Evolutionary conservation across 1,140 invertebrate genomes (phyloP).

Genomic region (Aphelenchoides avenae): DNA sequence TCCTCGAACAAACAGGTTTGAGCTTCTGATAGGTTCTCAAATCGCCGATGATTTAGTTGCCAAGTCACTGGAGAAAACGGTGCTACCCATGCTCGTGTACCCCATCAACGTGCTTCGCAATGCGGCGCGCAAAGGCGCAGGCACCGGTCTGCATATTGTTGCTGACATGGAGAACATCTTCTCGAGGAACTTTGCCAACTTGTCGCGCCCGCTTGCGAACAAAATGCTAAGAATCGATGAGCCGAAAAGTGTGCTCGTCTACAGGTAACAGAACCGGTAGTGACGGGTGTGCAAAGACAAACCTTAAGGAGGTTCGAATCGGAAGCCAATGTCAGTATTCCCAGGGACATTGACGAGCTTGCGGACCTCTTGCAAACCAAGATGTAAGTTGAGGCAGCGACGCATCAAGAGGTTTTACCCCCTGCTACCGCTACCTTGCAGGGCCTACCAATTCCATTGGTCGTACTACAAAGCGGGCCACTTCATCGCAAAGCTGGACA

Average conservation of each 20-base stretch:
- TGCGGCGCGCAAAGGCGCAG: constrained; percentile 13
- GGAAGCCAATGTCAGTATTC: neutral
- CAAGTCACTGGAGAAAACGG: constrained; percentile 1
- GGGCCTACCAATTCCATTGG: constrained; percentile 9
- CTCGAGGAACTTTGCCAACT: constrained; percentile 10
- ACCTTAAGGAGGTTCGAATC: constrained; percentile 18
- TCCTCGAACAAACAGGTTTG: neutral
- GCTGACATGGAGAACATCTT: constrained; percentile 34
- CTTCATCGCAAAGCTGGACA: constrained; percentile 5
- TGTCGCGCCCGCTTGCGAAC: constrained; percentile 2
- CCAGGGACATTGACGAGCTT: constrained; percentile 1
- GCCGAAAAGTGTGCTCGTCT: constrained; percentile 17
- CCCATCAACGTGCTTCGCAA: constrained; percentile 22
- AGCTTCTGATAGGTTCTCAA: neutral
- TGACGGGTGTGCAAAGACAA: neutral
- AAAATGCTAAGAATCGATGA: constrained; percentile 8
- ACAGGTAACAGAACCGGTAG: constrained; percentile 9
- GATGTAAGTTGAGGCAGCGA: constrained; percentile 5
- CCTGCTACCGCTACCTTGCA: neutral
- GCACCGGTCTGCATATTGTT: constrained; percentile 16
- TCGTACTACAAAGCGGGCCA: constrained; percentile 16
- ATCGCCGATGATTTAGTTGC: neutral
- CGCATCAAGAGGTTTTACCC: neutral
- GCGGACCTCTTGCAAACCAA: constrained; percentile 2
- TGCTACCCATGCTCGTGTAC: constrained; percentile 16